phyloP scores from a whole-genome alignment of 1,140 invertebrate genomes.

The Tyrophagus putrescentiae region DNA sequence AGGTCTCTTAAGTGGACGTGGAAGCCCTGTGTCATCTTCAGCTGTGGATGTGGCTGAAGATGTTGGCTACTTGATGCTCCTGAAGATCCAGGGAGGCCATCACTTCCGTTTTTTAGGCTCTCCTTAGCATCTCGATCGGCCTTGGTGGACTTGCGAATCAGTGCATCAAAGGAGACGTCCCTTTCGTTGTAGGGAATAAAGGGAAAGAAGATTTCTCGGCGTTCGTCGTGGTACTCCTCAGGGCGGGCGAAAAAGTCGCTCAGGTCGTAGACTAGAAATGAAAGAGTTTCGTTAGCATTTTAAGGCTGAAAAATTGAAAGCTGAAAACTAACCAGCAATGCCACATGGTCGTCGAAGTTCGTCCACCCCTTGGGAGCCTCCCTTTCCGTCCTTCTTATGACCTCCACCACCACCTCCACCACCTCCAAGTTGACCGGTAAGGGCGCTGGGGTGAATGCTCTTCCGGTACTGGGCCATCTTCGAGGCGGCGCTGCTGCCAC shows the following conservation, averaged over 20 bases:
- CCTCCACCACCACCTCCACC: too few species aligned
- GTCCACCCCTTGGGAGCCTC: too few species aligned
- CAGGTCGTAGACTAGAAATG: constrained; percentile 61
- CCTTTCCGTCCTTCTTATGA: background rate
- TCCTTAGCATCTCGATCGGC: constrained; percentile 11
- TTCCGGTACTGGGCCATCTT: too few species aligned
- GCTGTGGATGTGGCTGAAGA: too few species aligned
- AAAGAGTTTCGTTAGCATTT: constrained; percentile 19
- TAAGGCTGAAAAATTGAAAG: background rate
- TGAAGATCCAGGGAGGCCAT: too few species aligned
- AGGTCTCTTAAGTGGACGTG: constrained; percentile 74
- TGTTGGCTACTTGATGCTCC: too few species aligned
- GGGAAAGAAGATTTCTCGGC: constrained; percentile 62
- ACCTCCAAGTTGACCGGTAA: too few species aligned
- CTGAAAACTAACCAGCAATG: constrained; percentile 39
- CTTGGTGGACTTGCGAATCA: background rate
- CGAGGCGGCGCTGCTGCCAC: too few species aligned
- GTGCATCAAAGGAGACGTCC: constrained; percentile 66
- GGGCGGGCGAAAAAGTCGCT: constrained; percentile 55
- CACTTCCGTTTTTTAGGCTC: too few species aligned
- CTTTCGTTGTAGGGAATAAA: constrained; percentile 73
- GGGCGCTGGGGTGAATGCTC: too few species aligned
- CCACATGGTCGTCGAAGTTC: constrained; percentile 60
- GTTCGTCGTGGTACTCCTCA: constrained; percentile 53
- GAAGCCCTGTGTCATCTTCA: constrained; percentile 36